Base-by-base conservation (phyloP, 2,113 vertebrate species). In the Lophura nycthemera region DNA sequence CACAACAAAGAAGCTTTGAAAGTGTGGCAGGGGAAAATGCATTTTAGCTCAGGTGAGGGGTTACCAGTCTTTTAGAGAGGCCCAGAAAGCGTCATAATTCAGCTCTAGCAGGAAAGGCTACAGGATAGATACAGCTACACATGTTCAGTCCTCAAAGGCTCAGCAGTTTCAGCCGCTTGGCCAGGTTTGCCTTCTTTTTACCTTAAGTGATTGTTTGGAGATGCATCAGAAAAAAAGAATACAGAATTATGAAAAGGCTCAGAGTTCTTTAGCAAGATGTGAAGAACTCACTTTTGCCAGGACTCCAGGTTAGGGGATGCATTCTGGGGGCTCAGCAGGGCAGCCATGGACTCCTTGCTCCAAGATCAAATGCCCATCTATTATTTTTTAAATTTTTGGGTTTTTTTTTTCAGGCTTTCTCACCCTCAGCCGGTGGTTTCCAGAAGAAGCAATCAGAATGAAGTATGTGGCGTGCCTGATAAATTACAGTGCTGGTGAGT, bases 101-200 rank as follows among this genome's bases (percentile, higher is more conserved):
- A 50, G 54, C 79, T 94, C 75, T 82, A 83, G 50, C 63, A 77
- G 78, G 57, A 82, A 87, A 89, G 42, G 43, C 32, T 4, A 13
- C 40, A 48, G 38, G 40, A 67, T 64, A 93, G 89, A 89, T 60
- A 67, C 61, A 77, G 72, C 71, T 88, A 60, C 9, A 25, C 63
- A 20, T 69, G 54, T 94, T 96, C 85, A 85, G 86, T 90, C 93
- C 94, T 97, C 94, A 89, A 73, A 93, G 85, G 69, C 85, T 96
- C 86, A 66, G 67, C 22, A 73, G 92, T 75, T 90, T 89, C 79
- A 54, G 77, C 34, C 59, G 61, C 90, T 95, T 90, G 93, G 86
- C 75, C 6, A 29, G 48, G 76, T 84, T 95, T 81, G 59, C 83
- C 72, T 83, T 65, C 79, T 88, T 19, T 96, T 96, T 92, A 94